Base-by-base conservation (phyloP, 1,140 invertebrate species). In the Pseudomyrmex cubaensis region DNA sequence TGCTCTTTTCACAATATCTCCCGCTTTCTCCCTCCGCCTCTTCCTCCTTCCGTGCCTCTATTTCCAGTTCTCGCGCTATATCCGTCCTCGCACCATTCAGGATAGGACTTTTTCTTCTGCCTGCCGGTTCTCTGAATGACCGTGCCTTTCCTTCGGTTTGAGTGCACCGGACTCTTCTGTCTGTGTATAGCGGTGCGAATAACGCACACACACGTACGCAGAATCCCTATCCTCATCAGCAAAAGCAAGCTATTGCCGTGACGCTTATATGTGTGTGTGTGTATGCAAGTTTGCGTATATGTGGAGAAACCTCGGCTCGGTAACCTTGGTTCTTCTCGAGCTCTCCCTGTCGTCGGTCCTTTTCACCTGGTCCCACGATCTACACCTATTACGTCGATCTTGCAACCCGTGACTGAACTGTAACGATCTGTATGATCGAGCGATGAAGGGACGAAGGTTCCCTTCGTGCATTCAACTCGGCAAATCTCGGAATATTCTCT, bases 81-180 rank as follows among this genome's bases (percentile, higher is more conserved):
- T 89, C 82, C 84, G 74, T 86, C 84, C 86, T 69, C 67, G 50
- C 61, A 75, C 87, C 88, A 89, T 89, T 89, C 54, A 89, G 88
- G 87, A 89, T 89, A 87, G 85, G 72, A 85, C 70, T 86, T 89
- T 89, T 89, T 89, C 84, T 86, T 86, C 72, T 82, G 73, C 44
- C 70, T 64, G 84, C 88, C 88, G 89, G 85, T 90, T 90, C 89
- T 89, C 76, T 90, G 73, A 91, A 91, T 91, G 88, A 89, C 84
- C 87, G 74, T 75, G 63, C 52, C 66, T 82, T 69, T 85, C 85
- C 64, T 70, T 78, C 22, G 54, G 52, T 69, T 63, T 61, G 76
- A 78, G 76, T 67, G 62, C 63, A 70, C 76, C 66, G 66, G 44
- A 35, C 54, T 50, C 44, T 52, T 54, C 59, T 76, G 7, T 13